Percentiles rank a stretch among this genome's conserved stretches.
These are phyloP conservation scores for Allophyes oxyacanthae DNA, from an alignment of 2,888 invertebrate species.

Conservation along the genomic window DNA sequence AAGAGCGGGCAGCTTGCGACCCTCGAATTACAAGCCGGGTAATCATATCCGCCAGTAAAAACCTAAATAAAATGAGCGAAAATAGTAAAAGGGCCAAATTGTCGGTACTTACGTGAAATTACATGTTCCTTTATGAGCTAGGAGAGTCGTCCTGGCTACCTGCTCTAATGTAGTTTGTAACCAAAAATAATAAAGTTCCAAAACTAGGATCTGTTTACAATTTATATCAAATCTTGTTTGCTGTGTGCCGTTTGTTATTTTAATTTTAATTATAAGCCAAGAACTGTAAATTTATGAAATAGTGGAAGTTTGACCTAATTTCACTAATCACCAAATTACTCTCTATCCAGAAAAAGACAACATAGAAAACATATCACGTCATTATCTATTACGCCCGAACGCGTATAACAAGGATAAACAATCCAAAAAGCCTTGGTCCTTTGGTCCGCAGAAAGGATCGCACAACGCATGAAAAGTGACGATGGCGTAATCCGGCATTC, in stretches of 20 bases:
- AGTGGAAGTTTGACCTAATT: no score
- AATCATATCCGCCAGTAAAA: conserved; percentile 56
- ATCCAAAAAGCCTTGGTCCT: conserved; percentile 41
- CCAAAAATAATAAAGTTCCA: conserved; percentile 1
- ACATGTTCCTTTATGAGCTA: conserved; percentile 16
- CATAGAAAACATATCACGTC: not conserved
- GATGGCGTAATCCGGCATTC: conserved; percentile 75
- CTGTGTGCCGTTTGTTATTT: no score
- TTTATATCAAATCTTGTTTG: no score
- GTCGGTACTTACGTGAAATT: conserved; percentile 38
- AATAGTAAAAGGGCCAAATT: conserved; percentile 40
- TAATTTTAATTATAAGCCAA: no score
- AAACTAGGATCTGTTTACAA: not conserved
- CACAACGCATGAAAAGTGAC: conserved; percentile 64
- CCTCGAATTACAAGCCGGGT: conserved; percentile 54
- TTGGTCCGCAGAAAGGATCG: conserved; percentile 24
- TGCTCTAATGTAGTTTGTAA: not conserved
- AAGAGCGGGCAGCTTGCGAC: conserved; percentile 39
- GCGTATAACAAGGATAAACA: conserved; percentile 43
- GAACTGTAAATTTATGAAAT: no score
- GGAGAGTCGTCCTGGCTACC: conserved; percentile 4
- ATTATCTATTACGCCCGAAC: conserved; percentile 13
- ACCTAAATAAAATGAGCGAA: conserved; percentile 44
- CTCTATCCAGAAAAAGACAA: no score
- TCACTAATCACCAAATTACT: no score